Conservation (phyloP, 1,140 invertebrate genomes). For the Drosophila pachea region DNA sequence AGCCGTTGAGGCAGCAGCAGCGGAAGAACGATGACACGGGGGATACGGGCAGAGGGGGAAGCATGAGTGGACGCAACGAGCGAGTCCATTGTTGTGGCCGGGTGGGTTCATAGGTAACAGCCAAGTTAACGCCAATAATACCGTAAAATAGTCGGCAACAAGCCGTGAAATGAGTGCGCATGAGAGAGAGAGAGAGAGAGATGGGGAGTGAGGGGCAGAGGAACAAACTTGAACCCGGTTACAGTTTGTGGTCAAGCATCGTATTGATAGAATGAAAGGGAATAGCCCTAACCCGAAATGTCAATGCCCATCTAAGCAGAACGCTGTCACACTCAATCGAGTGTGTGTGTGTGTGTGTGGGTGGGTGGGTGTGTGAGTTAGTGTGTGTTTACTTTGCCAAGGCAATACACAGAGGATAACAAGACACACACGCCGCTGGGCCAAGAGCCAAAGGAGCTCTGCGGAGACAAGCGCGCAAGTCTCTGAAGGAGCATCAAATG, state of each 20-base stretch:
- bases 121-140: slow-evolving; percentile 73
- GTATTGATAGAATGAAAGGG: slow-evolving; percentile 42
- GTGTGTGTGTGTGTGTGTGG: neutral
- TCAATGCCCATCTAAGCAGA: slow-evolving; percentile 14
- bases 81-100: slow-evolving; percentile 21
- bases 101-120: slow-evolving; percentile 68
- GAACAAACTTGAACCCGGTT: neutral
- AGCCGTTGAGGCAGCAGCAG: slow-evolving; percentile 20
- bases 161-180: slow-evolving; percentile 63
- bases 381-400: slow-evolving; percentile 63
- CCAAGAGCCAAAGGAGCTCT: neutral
- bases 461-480: no score
- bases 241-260: slow-evolving; percentile 7
- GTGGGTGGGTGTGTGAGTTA: slow-evolving; percentile 19
- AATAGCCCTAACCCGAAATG: slow-evolving; percentile 10
- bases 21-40: no score
- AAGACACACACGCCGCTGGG: slow-evolving; percentile 56
- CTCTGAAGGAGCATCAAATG: no score
- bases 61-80: no score
- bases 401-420: slow-evolving; percentile 77
- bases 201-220: neutral
- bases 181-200: neutral
- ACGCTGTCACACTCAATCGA: neutral
- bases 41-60: no score
- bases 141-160: slow-evolving; percentile 61